Conservation (phyloP, 2,888 invertebrate species). For the Acrocera orbiculus region DNA sequence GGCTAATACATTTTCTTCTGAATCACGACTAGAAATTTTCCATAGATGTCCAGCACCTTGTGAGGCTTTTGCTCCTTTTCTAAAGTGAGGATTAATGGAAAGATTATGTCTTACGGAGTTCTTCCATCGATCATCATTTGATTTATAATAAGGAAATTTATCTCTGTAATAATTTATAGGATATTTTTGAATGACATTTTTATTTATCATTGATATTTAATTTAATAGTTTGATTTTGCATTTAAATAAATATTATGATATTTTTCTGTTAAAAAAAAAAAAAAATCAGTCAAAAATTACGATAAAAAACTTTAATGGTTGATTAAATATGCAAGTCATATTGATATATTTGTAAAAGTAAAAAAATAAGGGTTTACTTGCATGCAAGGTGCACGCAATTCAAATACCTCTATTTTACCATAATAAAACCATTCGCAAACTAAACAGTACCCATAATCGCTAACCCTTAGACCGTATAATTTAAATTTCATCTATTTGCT, state of each 20-base stretch:
- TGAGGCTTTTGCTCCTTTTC: constrained; percentile 68
- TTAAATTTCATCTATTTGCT: too few relatives aligned
- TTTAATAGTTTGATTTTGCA: too few relatives aligned
- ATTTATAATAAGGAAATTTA: constrained; percentile 74
- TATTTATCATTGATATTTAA: too few relatives aligned
- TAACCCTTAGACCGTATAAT: too few relatives aligned
- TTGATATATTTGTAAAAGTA: too few relatives aligned
- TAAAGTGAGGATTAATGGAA: constrained; percentile 81
- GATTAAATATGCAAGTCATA: too few relatives aligned
- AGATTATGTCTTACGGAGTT: constrained; percentile 81
- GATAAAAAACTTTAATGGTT: too few relatives aligned
- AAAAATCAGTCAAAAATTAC: too few relatives aligned
- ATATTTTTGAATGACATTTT: too few relatives aligned
- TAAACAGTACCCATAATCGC: constrained; percentile 7
- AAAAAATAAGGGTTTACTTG: too few relatives aligned
- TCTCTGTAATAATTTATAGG: constrained; percentile 46
- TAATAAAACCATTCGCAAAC: constrained; percentile 22
- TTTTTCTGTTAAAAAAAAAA: too few relatives aligned
- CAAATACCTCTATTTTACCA: constrained; percentile 5
- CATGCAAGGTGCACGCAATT: constrained; percentile 6
- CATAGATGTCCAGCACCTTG: constrained; percentile 81
- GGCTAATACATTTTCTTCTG: constrained; percentile 35
- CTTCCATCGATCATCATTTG: constrained; percentile 83
- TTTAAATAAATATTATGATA: too few relatives aligned
- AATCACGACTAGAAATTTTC: constrained; percentile 59